Percentiles rank a stretch among this genome's conserved stretches.
phyloP scores from a whole-genome alignment of 2,888 invertebrate genomes.

The Ophraella communa region DNA sequence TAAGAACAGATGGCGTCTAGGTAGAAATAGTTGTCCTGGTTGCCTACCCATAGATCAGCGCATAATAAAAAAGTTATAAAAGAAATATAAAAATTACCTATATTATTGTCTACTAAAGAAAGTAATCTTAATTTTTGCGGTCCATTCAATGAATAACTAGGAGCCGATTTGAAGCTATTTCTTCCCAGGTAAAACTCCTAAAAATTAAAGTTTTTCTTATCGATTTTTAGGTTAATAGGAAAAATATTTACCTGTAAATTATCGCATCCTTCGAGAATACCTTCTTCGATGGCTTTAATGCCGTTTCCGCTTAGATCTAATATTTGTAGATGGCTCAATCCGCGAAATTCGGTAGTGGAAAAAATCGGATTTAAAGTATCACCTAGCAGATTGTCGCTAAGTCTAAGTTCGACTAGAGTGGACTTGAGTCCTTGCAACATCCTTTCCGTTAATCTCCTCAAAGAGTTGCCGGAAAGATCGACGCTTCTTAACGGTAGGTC shows the following conservation, averaged over 20 bases:
- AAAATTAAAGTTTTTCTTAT: conserved; percentile 44
- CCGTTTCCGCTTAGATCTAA: conserved; percentile 83
- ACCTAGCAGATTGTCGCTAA: conserved; percentile 85
- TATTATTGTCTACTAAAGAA: conserved; percentile 79
- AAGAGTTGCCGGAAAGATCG: conserved; percentile 83
- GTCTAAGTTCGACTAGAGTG: conserved; percentile 72
- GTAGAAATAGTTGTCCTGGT: no score
- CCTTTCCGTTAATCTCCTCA: conserved; percentile 79
- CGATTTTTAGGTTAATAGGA: background rate
- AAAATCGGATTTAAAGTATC: conserved; percentile 91
- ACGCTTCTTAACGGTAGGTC: conserved; percentile 76
- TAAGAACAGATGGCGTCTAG: no score
- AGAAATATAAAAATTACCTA: conserved; percentile 67
- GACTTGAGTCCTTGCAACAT: conserved; percentile 71
- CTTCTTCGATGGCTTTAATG: conserved; percentile 84
- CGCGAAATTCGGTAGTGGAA: conserved; percentile 83
- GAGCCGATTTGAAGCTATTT: conserved; percentile 78
- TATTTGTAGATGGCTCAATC: conserved; percentile 72
- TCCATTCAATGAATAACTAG: conserved; percentile 81
- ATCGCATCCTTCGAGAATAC: conserved; percentile 82
- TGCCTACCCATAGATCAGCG: no score
- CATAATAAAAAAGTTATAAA: background rate
- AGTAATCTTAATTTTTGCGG: conserved; percentile 76
- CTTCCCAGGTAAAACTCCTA: conserved; percentile 82
- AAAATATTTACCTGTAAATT: conserved; percentile 68